Evolutionary conservation across 1,140 invertebrate genomes (phyloP), one percentile per base, ranked within the genome.

Genomic region (Bombus balteatus): DNA sequence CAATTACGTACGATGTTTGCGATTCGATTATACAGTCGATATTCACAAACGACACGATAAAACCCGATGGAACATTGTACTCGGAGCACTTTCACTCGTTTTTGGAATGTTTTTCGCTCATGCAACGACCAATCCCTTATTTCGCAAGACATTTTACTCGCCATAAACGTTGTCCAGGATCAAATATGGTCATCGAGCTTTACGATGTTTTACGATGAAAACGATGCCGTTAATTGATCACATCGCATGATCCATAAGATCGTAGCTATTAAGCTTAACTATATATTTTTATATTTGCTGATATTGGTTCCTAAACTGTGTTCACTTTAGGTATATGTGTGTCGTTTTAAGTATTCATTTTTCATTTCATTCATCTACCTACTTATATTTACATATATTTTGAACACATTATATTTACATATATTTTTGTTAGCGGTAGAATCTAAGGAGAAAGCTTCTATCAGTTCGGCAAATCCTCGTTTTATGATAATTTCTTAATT

Each of bases 101-200:
- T 89, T 89, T 71, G 77, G 83, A 75, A 88, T 86, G 62, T 73
- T 88, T 86, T 82, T 79, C 47, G 73, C 34, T 71, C 43, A 59
- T 77, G 68, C 65, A 84, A 87, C 32, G 37, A 32, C 75, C 66
- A 47, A 57, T 12, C 66, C 80, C 59, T 62, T 47, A 78, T 89
- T 88, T 88, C 83, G 73, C 57, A 89, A 89, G 47, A 59, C 43
- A 73, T 73, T 41, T 85, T 76, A 66, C 32, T 41, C 70, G 66
- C 41, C 41, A 25, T 72, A 43, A 75, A 82, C 73, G 39, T 70
- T 80, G 72, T 39, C n/a, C 59, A 41, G 41, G 62, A 88, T 85
- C 83, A 80, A 85, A 80, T 80, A 73, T 80, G 66, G 83, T 37
- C 57, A 71, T 41, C 34, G 18, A 37, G 18, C 41, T 34, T 28